Evolutionary conservation across 2,113 vertebrate genomes (phyloP).

Genomic region (Piaya cayana): DNA sequence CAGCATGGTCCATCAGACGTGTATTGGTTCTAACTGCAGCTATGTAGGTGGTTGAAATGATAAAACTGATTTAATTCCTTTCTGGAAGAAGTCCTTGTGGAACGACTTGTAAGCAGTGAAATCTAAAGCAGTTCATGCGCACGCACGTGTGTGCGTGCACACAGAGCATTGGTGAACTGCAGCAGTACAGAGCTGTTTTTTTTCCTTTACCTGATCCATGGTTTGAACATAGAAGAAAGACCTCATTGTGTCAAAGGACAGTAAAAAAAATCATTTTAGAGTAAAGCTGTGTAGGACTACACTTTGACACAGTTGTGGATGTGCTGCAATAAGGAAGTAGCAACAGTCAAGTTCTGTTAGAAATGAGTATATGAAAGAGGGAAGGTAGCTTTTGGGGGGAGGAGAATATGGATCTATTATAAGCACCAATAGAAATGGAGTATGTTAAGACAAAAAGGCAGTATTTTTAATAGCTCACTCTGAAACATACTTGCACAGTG

Average conservation of each 20-base stretch:
- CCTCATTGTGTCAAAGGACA: neutral
- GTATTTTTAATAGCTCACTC: neutral
- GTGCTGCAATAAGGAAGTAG: neutral
- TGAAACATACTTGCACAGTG: neutral
- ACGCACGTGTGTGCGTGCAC: fast-evolving
- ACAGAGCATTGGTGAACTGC: neutral
- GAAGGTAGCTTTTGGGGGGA: fast-evolving
- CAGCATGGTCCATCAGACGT: fast-evolving
- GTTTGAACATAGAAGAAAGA: neutral
- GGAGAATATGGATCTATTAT: neutral
- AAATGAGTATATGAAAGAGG: neutral
- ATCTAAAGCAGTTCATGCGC: neutral
- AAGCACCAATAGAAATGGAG: neutral
- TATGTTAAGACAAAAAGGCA: neutral
- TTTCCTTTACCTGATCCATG: neutral
- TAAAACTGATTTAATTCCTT: neutral
- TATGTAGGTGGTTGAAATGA: neutral
- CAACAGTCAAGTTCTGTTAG: neutral
- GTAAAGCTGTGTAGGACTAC: neutral
- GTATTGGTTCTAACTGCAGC: neutral
- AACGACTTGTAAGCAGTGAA: neutral
- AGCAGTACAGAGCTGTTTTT: neutral
- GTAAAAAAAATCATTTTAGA: neutral
- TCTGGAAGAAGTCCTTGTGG: neutral
- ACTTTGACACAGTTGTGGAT: neutral